Evolutionary conservation across 2,888 invertebrate genomes (phyloP).

Genomic region (Pilophorus perplexus): DNA sequence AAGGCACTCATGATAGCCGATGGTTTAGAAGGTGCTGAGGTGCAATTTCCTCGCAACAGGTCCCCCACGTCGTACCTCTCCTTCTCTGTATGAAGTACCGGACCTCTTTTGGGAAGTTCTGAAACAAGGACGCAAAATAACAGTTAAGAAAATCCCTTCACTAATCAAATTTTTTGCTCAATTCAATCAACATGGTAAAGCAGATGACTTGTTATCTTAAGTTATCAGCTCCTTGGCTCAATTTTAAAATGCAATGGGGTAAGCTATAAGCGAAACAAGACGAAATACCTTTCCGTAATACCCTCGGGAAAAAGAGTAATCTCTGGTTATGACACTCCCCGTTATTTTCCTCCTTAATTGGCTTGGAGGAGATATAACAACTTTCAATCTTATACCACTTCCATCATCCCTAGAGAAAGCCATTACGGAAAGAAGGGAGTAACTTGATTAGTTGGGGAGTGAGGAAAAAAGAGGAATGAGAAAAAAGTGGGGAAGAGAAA

Average conservation of each 20-base stretch:
- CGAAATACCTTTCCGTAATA: not conserved
- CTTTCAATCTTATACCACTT: slow-evolving; percentile 31
- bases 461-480: not conserved
- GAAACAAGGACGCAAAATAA: slow-evolving; percentile 49
- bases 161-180: no score
- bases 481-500: slow-evolving; percentile 1
- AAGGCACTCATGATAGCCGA: slow-evolving; percentile 70
- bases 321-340: slow-evolving; percentile 18
- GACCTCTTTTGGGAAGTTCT: slow-evolving; percentile 69
- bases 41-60: slow-evolving; percentile 71
- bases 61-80: slow-evolving; percentile 74
- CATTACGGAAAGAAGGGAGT: slow-evolving; percentile 29
- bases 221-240: no score
- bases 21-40: slow-evolving; percentile 73
- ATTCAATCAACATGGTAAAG: no score
- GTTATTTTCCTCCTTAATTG: slow-evolving; percentile 26
- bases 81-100: slow-evolving; percentile 67
- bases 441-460: slow-evolving; percentile 27
- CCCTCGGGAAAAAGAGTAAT: slow-evolving; percentile 28
- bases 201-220: no score
- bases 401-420: slow-evolving; percentile 31
- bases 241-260: not conserved
- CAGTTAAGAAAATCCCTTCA: not conserved
- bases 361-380: slow-evolving; percentile 31
- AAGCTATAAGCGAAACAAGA: not conserved